Base-by-base conservation (phyloP, 2,113 vertebrate species). In the Rhineura floridana region DNA sequence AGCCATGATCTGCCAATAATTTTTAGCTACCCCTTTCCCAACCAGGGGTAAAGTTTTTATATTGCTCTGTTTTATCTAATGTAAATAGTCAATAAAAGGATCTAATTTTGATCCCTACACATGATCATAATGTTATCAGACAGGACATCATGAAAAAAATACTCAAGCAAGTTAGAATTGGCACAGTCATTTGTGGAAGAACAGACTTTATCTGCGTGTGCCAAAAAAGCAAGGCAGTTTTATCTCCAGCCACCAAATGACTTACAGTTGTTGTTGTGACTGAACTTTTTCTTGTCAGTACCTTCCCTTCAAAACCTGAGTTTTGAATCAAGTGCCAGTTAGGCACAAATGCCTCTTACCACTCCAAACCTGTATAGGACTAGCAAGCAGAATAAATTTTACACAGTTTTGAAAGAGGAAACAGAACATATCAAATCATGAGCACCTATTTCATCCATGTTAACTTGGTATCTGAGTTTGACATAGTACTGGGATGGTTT, bases 241-340 rank as follows among this genome's bases (percentile, higher is more conserved):
- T 90, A 92, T 84, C 87, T 84, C 77, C 13, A 91, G 81, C 87
- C 81, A 86, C 86, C 77, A 83, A 87, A 80, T 96, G 94, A 96
- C 81, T 95, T 93, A 94, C 1, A 0, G 21, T n/a, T n/a, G n/a
- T n/a, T n/a, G 19, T 59, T 89, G 86, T 95, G 92, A 95, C 86
- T 81, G 91, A 93, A 92, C 88, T 90, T 85, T n/a, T n/a, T 13
- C 82, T 89, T 90, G 91, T 93, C 89, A 87, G 72, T 8, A 25
- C 25, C n/a, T 88, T 44, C 82, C 83, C 84, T 89, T 90, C 81
- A 6, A 77, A 85, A 91, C 91, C 23, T 4, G 52, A 39, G 44
- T 78, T 88, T 90, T 92, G 48, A 88, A 89, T 87, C 76, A 0
- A 77, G 63, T 44, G 25, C 52, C 39, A 81, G 87, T 52, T 92